Percentiles rank a stretch among this genome's conserved stretches.
phyloP scores from a whole-genome alignment of 2,113 vertebrate species.

The Platysteira castanea region DNA sequence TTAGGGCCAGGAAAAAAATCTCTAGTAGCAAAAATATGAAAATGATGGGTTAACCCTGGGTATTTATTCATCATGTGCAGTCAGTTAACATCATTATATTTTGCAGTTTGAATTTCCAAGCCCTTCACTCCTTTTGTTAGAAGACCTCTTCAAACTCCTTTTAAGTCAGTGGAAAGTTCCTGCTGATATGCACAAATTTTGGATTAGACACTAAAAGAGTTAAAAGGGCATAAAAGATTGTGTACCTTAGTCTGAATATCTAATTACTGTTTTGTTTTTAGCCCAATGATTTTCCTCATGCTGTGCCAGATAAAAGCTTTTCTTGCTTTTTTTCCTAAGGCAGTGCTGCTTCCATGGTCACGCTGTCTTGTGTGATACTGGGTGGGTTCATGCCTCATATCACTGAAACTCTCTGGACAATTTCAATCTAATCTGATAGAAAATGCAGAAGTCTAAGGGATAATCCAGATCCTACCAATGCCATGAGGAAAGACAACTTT shows the following conservation, averaged over 20 bases:
- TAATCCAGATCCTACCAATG: not conserved
- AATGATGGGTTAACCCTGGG: rapidly evolving
- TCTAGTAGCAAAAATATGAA: not conserved
- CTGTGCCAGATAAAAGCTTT: not conserved
- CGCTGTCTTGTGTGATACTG: not conserved
- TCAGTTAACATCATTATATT: not conserved
- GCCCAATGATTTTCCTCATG: not conserved
- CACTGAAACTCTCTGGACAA: not conserved
- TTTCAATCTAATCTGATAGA: not conserved
- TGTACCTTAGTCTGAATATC: not conserved
- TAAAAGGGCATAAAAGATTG: not conserved
- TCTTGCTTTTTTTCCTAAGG: not conserved
- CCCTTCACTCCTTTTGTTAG: not conserved
- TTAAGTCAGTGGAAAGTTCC: not conserved
- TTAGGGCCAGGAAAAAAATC: not conserved
- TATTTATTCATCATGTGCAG: not conserved
- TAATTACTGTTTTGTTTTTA: not conserved
- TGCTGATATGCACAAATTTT: not conserved
- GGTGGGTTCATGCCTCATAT: not conserved
- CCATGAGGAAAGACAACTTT: not conserved
- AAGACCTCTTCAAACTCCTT: not conserved
- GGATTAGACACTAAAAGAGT: not conserved
- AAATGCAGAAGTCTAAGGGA: not conserved
- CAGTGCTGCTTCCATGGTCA: not conserved
- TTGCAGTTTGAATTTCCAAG: not conserved